Conservation (phyloP, 2,888 invertebrate species). For the Endotricha flammealis region DNA sequence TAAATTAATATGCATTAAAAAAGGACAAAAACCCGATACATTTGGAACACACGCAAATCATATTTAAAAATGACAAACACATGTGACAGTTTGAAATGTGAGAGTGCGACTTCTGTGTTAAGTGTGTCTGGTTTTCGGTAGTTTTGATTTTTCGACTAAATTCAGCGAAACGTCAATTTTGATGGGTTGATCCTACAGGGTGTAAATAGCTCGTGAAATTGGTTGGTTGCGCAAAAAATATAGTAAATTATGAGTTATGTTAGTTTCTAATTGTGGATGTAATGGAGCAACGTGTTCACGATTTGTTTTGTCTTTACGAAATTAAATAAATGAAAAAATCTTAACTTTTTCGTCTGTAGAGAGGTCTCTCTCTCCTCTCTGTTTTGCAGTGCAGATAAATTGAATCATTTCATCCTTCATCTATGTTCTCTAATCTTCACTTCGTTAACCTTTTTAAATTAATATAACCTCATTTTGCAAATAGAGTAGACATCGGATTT, state of each 20-base stretch:
- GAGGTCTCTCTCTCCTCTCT: too few species aligned
- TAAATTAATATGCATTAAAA: too few species aligned
- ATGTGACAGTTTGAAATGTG: conserved; percentile 55
- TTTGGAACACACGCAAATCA: conserved; percentile 43
- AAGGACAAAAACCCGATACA: conserved; percentile 30
- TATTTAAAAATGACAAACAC: conserved; percentile 39
- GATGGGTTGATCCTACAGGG: conserved; percentile 36
- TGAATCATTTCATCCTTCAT: too few species aligned
- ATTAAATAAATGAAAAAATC: too few species aligned
- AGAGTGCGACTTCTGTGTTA: conserved; percentile 43
- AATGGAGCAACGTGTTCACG: conserved; percentile 3
- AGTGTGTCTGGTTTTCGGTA: conserved; percentile 43
- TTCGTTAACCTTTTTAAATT: too few species aligned
- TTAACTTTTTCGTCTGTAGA: too few species aligned
- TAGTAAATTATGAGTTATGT: conserved; percentile 20
- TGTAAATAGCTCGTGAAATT: conserved; percentile 62
- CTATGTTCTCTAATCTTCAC: too few species aligned
- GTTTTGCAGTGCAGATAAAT: too few species aligned
- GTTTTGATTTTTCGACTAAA: conserved; percentile 41
- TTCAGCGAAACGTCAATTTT: conserved; percentile 55
- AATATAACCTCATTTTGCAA: too few species aligned
- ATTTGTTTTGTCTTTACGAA: too few species aligned
- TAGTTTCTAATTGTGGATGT: conserved; percentile 14
- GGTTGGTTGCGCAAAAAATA: conserved; percentile 23
- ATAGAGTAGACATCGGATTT: too few species aligned